Evolutionary conservation across 1,140 invertebrate genomes (phyloP).

Genomic region (Ruditapes philippinarum): DNA sequence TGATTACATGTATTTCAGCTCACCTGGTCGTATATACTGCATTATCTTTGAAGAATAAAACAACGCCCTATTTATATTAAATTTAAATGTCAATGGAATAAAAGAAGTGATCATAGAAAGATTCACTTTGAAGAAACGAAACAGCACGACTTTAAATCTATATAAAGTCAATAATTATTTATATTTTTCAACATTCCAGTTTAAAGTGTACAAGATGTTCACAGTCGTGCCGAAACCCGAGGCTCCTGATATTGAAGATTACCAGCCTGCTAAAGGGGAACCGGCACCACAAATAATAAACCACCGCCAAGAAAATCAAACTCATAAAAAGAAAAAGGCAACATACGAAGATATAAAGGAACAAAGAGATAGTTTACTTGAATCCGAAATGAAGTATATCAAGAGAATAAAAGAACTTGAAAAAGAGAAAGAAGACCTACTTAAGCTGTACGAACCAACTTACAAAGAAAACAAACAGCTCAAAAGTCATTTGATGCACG

Average conservation of each 20-base stretch:
- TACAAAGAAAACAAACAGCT: neutral
- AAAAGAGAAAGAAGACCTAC: conserved; percentile 25
- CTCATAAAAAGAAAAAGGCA: neutral
- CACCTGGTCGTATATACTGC: too few relatives aligned
- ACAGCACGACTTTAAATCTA: too few relatives aligned
- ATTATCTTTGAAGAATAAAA: too few relatives aligned
- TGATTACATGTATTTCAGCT: too few relatives aligned
- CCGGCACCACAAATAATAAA: conserved; percentile 41
- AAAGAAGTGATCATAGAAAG: too few relatives aligned
- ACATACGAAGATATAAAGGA: conserved; percentile 27
- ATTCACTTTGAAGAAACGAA: too few relatives aligned
- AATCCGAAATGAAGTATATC: conserved; percentile 11
- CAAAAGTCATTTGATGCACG: conserved; percentile 21
- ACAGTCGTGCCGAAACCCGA: conserved; percentile 33
- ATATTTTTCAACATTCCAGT: too few relatives aligned
- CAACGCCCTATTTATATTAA: too few relatives aligned
- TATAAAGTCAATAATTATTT: too few relatives aligned
- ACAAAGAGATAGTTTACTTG: conserved; percentile 6
- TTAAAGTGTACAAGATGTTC: conserved; percentile 33
- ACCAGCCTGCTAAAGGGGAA: neutral
- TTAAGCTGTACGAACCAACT: conserved; percentile 30
- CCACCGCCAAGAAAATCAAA: neutral
- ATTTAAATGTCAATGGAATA: too few relatives aligned
- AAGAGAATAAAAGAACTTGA: conserved; percentile 48
- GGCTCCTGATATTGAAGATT: neutral